These are phyloP conservation scores for Hystrix brachyura DNA, from an alignment of 2,113 vertebrate species.

Conservation along the genomic window DNA sequence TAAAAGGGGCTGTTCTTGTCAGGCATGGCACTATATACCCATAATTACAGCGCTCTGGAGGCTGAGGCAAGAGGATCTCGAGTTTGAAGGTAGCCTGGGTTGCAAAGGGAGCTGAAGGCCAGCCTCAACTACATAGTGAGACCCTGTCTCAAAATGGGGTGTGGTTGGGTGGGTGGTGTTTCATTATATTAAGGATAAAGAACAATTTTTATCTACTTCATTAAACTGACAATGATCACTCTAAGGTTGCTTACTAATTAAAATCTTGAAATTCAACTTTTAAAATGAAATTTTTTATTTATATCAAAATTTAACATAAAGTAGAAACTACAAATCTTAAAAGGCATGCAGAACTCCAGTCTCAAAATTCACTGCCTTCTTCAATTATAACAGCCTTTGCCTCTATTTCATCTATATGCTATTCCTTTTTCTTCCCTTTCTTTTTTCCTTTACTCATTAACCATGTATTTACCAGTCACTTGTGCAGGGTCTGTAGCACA, in stretches of 20 bases:
- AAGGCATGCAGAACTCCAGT: background rate
- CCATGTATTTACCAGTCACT: background rate
- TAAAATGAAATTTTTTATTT: conserved; percentile 49
- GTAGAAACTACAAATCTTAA: background rate
- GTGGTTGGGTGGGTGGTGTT: no score
- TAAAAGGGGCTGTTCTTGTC: background rate
- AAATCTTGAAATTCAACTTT: conserved; percentile 26
- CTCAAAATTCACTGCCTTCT: background rate
- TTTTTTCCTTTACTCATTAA: conserved; percentile 12
- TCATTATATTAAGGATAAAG: conserved; percentile 20
- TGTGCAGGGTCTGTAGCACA: background rate
- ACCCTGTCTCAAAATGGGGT: no score
- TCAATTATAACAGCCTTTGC: conserved; percentile 15
- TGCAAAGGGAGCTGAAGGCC: no score
- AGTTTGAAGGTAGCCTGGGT: no score
- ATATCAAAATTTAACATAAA: conserved; percentile 22
- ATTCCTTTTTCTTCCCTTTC: background rate
- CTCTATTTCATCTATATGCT: background rate
- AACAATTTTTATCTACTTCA: conserved; percentile 27
- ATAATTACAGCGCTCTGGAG: no score
- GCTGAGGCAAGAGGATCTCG: no score
- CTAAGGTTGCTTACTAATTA: conserved; percentile 13
- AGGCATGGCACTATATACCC: no score
- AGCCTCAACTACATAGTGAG: no score
- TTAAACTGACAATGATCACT: background rate